Evolutionary conservation across 2,113 vertebrate species (phyloP).

Genomic region (Accipiter cooperii): DNA sequence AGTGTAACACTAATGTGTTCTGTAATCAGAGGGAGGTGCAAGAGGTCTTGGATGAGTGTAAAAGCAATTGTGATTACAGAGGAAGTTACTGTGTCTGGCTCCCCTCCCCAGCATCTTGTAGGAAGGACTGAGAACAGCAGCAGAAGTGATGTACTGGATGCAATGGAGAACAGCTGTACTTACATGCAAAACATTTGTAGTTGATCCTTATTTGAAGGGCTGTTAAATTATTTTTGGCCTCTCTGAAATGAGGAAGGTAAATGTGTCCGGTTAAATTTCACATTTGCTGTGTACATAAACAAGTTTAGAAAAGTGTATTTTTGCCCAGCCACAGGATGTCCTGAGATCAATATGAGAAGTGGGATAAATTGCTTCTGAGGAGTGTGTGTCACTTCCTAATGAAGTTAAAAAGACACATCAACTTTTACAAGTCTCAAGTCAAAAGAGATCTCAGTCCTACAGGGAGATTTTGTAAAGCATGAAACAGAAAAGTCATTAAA

Average conservation of each 20-base stretch:
- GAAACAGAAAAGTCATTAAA: neutral
- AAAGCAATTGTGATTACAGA: neutral
- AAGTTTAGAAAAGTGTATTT: neutral
- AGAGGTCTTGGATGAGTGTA: neutral
- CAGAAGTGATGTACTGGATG: neutral
- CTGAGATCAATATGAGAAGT: neutral
- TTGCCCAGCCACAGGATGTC: neutral
- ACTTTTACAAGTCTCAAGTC: neutral
- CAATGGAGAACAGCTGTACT: neutral
- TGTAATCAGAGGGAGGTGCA: neutral
- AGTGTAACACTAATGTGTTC: neutral
- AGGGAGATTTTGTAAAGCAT: neutral
- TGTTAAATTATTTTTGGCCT: neutral
- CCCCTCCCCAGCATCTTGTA: neutral
- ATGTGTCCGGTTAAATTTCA: neutral
- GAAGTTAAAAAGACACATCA: neutral
- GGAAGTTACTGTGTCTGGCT: neutral
- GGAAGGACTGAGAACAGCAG: neutral
- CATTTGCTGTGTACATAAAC: neutral
- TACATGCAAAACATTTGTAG: neutral
- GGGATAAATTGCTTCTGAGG: neutral
- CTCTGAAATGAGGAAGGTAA: neutral
- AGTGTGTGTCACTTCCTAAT: neutral
- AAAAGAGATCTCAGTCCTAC: neutral
- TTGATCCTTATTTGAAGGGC: neutral